Percentiles rank a stretch among this genome's conserved stretches.
Evolutionary conservation across 2,888 invertebrate genomes (phyloP).

Genomic region (Drosophila setosimentum): DNA sequence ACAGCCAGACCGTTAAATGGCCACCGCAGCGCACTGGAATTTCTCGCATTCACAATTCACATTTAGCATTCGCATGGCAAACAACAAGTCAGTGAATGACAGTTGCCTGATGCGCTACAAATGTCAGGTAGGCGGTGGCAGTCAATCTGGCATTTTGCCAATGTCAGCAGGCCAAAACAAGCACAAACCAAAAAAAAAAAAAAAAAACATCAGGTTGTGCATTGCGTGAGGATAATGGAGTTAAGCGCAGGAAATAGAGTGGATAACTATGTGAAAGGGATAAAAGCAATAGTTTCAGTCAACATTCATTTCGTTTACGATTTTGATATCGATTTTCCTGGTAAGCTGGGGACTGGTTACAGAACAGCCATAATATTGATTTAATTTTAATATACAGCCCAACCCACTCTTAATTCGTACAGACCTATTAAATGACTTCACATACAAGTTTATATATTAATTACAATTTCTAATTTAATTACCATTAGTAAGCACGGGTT

Average conservation of each 20-base stretch:
- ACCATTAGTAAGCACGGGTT: background rate
- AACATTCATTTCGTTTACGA: background rate
- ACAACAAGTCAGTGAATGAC: slow-evolving; percentile 69
- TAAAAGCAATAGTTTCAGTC: background rate
- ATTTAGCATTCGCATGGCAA: slow-evolving; percentile 10
- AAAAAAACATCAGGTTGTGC: slow-evolving; percentile 32
- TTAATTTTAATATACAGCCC: background rate
- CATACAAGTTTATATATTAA: background rate
- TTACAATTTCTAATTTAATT: background rate
- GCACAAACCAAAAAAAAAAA: slow-evolving; percentile 10
- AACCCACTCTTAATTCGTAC: background rate
- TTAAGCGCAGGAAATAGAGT: background rate
- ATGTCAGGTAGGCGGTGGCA: slow-evolving; percentile 47
- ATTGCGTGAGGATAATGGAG: slow-evolving; percentile 23
- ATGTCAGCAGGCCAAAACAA: slow-evolving; percentile 54
- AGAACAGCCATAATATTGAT: background rate
- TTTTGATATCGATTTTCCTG: background rate
- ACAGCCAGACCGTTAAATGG: slow-evolving; percentile 50
- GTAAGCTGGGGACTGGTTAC: background rate
- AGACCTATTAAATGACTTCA: background rate
- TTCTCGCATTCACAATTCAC: slow-evolving; percentile 35
- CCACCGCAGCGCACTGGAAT: slow-evolving; percentile 35
- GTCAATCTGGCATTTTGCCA: slow-evolving; percentile 68
- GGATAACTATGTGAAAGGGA: background rate
- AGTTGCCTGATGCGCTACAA: slow-evolving; percentile 27